These are phyloP conservation scores for Huso huso DNA, from an alignment of 2,797 vertebrate species.

Conservation along the genomic window DNA sequence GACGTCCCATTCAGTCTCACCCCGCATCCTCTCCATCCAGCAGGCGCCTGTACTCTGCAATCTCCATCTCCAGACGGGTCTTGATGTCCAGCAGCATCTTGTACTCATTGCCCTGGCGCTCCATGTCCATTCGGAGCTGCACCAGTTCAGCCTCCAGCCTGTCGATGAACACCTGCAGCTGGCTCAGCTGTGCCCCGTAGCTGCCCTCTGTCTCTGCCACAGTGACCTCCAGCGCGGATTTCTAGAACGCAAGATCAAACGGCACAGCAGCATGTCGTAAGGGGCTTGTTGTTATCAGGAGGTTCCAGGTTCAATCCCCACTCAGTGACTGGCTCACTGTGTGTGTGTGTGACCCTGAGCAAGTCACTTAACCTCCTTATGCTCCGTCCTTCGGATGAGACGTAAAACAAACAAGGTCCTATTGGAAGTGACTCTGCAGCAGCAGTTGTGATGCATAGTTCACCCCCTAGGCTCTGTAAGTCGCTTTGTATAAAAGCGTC, in stretches of 20 bases:
- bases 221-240: conserved; percentile 74
- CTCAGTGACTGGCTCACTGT: background rate
- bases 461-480: no score
- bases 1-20: conserved; percentile 32
- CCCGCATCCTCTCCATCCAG: conserved; percentile 66
- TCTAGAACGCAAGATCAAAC: conserved; percentile 46
- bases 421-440: background rate
- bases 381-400: no score
- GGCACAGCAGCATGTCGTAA: no score
- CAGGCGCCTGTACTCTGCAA: conserved; percentile 69
- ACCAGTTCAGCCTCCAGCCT: conserved; percentile 60
- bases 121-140: conserved; percentile 64
- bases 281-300: no score
- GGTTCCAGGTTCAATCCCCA: background rate
- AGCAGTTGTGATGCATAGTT: no score
- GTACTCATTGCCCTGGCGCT: conserved; percentile 67
- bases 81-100: conserved; percentile 65
- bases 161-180: conserved; percentile 67
- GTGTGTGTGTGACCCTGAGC: conserved; percentile 17
- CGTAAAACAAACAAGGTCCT: no score
- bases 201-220: conserved; percentile 73
- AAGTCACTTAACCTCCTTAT: conserved; percentile 15
- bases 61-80: conserved; percentile 72
- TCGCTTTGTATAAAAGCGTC: no score
- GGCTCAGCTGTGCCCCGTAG: conserved; percentile 66